Percentiles rank a stretch among this genome's conserved stretches.
Conservation (phyloP, 2,113 vertebrate species). For the Colossoma macropomum region DNA sequence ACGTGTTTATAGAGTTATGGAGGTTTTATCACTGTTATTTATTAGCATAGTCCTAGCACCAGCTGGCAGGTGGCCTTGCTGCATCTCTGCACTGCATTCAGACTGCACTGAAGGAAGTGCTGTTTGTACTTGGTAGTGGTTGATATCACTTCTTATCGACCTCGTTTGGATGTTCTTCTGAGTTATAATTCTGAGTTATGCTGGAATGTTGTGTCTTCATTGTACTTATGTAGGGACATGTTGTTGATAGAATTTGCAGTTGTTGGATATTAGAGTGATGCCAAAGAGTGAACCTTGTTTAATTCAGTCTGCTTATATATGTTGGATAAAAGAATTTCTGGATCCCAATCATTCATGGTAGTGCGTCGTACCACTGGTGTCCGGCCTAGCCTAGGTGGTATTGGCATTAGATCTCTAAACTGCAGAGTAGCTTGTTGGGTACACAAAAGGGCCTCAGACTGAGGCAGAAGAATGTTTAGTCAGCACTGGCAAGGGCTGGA, state of each 20-base stretch:
- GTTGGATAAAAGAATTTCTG: background rate
- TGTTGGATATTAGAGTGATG: background rate
- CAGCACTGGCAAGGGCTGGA: conserved; percentile 47
- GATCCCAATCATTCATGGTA: background rate
- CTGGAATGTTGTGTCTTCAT: conserved; percentile 22
- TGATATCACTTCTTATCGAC: conserved; percentile 22
- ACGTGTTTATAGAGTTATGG: too few relatives aligned
- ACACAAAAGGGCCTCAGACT: conserved; percentile 35
- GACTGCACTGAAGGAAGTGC: conserved; percentile 6
- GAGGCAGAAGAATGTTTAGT: conserved; percentile 53
- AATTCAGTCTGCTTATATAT: background rate
- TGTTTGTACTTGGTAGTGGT: conserved; percentile 1
- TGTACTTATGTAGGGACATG: conserved; percentile 5
- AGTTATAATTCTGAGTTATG: background rate
- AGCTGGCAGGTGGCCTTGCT: conserved; percentile 38
- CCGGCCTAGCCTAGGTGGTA: background rate
- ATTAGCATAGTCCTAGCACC: background rate
- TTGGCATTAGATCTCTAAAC: conserved; percentile 30
- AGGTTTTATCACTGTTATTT: background rate
- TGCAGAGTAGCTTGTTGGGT: conserved; percentile 32
- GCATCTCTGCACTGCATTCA: conserved; percentile 2
- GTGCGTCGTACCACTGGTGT: background rate
- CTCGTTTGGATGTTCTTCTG: conserved; percentile 7
- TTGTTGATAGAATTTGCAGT: background rate
- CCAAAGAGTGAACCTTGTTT: background rate